Base-by-base conservation (phyloP, 1,140 invertebrate genomes). In the Pararge aegeria region DNA sequence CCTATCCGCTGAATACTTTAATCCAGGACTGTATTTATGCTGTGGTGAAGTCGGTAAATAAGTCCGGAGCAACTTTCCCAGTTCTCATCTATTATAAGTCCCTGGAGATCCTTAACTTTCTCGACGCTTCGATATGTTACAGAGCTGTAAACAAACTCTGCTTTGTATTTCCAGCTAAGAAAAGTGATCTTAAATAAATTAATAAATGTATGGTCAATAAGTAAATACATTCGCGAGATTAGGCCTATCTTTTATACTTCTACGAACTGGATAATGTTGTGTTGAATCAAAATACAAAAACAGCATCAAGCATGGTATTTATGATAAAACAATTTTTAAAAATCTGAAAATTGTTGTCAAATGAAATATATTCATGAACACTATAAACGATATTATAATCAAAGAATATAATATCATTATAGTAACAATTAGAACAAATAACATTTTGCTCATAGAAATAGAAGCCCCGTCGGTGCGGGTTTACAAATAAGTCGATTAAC, bases 11-110 rank as follows among this genome's bases (percentile, higher is more conserved):
- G 66, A 75, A 73, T 73, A 70, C 74, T 80, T 78, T 80, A 81
- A 80, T 78, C 76, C 70, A 18, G 51, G 58, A 55, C 46, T 71
- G 66, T 80, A 70, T 75, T 80, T 78, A 78, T 75, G 66, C 63
- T 61, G 65, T 61, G 57, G 57, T 34, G 48, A 66, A 66, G 53
- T 60, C 54, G 37, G 65, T 72, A 80, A 78, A 83, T 75, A 80
- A 78, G 66, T 63, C 61, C 58, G 49, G 37, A 50, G 16, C 34
- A 61, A 66, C 57, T 66, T 61, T 66, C 54, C 54, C 64, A 61
- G 57, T 42, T 69, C 57, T 63, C 64, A 83, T 66, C 64, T 61
- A 69, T 69, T 69, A 66, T 66, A 61, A 68, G 60, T 62, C 63
- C 34, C 60, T 9, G 48, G 71, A 66, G 58, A 61, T 61, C 55